Evolutionary conservation across 2,888 invertebrate species (phyloP).

Genomic region (Paralinhomoeus sp.): DNA sequence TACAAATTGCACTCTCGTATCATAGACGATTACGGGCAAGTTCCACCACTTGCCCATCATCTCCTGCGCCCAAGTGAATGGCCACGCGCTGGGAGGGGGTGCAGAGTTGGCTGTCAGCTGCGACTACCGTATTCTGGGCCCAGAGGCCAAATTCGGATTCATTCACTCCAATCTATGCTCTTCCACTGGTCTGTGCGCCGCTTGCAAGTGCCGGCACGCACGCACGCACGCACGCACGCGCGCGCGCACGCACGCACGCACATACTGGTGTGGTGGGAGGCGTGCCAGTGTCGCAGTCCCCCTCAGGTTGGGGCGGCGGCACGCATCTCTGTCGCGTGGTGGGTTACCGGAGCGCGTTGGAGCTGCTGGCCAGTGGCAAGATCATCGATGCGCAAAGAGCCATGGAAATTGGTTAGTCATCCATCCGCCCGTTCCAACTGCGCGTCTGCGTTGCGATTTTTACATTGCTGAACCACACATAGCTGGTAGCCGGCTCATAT

Average conservation of each 20-base stretch:
- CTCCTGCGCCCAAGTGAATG: conserved; percentile 32
- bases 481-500: too few relatives aligned
- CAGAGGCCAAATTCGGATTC: conserved; percentile 15
- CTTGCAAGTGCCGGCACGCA: too few relatives aligned
- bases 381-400: background rate
- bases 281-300: too few relatives aligned
- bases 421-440: too few relatives aligned
- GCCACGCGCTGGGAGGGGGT: conserved; percentile 35
- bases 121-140: conserved; percentile 32
- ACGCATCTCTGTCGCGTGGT: conserved; percentile 3
- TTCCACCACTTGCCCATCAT: conserved; percentile 31
- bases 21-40: too few relatives aligned
- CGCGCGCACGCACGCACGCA: too few relatives aligned
- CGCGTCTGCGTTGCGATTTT: too few relatives aligned
- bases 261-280: too few relatives aligned
- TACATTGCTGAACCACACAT: too few relatives aligned
- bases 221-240: too few relatives aligned
- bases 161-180: conserved; percentile 6
- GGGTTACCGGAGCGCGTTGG: conserved; percentile 3
- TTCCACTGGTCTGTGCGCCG: too few relatives aligned
- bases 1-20: background rate
- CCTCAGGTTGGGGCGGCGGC: conserved; percentile 4
- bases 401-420: background rate
- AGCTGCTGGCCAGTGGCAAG: conserved; percentile 1
- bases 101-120: conserved; percentile 33